Percentiles rank a stretch among this genome's conserved stretches.
phyloP scores from a whole-genome alignment of 2,113 vertebrate genomes.

The Mirounga angustirostris region DNA sequence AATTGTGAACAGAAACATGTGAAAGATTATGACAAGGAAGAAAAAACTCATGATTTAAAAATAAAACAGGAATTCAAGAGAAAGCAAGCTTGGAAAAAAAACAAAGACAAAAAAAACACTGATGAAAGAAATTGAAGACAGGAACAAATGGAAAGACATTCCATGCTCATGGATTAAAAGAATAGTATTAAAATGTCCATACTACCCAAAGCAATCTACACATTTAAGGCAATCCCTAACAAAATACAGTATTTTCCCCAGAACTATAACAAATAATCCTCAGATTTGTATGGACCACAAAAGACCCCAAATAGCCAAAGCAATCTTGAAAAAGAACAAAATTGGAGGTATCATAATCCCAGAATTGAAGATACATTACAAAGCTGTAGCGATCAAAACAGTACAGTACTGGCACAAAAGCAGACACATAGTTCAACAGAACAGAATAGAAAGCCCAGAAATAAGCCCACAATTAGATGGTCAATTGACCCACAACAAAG shows the following conservation, averaged over 20 bases:
- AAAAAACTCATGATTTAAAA: constrained; percentile 62
- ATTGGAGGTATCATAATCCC: background rate
- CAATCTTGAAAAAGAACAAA: background rate
- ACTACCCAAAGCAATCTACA: background rate
- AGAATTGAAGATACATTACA: background rate
- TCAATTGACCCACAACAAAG: background rate
- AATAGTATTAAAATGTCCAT: background rate
- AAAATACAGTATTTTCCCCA: background rate
- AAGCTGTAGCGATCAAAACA: background rate
- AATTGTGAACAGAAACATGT: background rate
- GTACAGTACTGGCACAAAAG: background rate
- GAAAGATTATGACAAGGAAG: background rate
- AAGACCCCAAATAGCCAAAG: background rate
- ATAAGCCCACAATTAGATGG: background rate
- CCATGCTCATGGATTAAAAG: background rate
- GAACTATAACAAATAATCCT: background rate
- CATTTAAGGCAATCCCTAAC: background rate
- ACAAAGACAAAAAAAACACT: background rate
- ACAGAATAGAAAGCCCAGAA: background rate
- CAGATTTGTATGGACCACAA: background rate
- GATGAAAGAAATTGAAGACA: background rate
- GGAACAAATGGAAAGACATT: background rate
- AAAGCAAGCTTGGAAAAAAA: background rate
- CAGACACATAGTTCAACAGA: background rate
- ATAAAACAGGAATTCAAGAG: constrained; percentile 59